Evolutionary conservation across 2,797 vertebrate genomes (phyloP), one percentile per base, ranked within the genome.

Genomic region (Bradypodion ventrale): DNA sequence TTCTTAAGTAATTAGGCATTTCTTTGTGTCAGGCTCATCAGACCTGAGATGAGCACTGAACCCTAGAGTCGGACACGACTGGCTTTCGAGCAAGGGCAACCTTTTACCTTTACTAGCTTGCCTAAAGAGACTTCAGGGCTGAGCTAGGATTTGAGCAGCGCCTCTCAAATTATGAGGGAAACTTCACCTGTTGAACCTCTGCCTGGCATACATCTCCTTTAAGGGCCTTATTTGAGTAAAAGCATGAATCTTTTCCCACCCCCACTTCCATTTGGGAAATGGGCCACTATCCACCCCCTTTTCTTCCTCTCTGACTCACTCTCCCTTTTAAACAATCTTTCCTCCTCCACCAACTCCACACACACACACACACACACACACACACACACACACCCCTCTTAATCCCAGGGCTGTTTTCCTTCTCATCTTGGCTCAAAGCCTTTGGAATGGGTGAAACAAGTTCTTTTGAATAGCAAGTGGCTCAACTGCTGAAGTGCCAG

Each of bases 221-320:
- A 32, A 42, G 10, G 25, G 56, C 25, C 15, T 37, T 42, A 27
- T 5, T 60, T 42, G 46, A 66, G 46, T 56, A 32, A 60, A 35
- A 37, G 6, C 4, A 69, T 59, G 23, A 4, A 40, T 2, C 13
- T 23, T 3, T 3, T 29, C 3, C 46, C 73, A 46, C n/a, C 73
- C 19, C 62, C n/a, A 3, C 49, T 81, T 69, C 79, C 74, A 12
- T 25, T 77, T 56, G 3, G 60, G 75, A 73, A 62, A 23, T 49
- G 52, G 59, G n/a, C 68, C 13, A 4, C 25, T 10, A 1, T 27
- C 82, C 49, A 32, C 73, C 63, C 32, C 72, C 70, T 35, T 32
- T 75, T 56, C 72, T 80, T 60, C 62, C 52, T 74, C n/a, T 85
- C 84, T 82, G 80, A 82, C 85, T 82, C 85, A 82, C 1, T 40